Conservation (phyloP, 2,797 vertebrate genomes). For the Cirrhinus molitorella region DNA sequence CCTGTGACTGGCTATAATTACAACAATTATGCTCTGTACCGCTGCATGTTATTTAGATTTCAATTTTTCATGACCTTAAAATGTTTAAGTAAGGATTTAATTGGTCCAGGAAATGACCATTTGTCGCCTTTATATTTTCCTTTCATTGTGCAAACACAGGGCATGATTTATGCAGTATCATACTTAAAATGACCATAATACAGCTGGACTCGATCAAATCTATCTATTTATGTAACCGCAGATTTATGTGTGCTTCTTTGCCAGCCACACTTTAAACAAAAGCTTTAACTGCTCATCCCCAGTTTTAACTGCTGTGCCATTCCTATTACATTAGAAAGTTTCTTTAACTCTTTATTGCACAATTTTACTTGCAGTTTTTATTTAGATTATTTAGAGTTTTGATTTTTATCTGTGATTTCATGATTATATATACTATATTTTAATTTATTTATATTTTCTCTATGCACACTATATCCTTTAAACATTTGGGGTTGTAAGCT, state of each 20-base stretch:
- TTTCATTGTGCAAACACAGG: not conserved
- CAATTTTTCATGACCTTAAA: slow-evolving; percentile 18
- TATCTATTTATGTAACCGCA: slow-evolving; percentile 31
- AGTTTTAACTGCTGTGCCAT: not conserved
- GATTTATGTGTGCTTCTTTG: not conserved
- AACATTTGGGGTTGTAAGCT: not conserved
- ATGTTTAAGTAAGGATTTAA: slow-evolving; percentile 40
- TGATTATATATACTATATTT: not conserved
- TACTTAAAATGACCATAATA: not conserved
- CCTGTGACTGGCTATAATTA: slow-evolving; percentile 10
- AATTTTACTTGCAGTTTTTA: not conserved
- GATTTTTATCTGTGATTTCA: not conserved
- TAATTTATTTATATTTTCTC: not conserved
- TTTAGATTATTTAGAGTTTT: not conserved
- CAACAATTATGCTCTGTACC: not conserved
- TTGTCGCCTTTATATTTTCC: slow-evolving; percentile 9
- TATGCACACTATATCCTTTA: not conserved
- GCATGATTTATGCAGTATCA: not conserved
- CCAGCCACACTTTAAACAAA: not conserved
- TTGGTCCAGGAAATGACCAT: slow-evolving; percentile 6
- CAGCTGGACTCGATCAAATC: slow-evolving; percentile 44
- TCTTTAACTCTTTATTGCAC: not conserved
- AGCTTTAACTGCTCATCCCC: slow-evolving; percentile 5
- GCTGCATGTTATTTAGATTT: slow-evolving; percentile 10
- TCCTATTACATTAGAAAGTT: not conserved